Conservation (phyloP, 2,888 invertebrate genomes). For the Antheraea yamamai region DNA sequence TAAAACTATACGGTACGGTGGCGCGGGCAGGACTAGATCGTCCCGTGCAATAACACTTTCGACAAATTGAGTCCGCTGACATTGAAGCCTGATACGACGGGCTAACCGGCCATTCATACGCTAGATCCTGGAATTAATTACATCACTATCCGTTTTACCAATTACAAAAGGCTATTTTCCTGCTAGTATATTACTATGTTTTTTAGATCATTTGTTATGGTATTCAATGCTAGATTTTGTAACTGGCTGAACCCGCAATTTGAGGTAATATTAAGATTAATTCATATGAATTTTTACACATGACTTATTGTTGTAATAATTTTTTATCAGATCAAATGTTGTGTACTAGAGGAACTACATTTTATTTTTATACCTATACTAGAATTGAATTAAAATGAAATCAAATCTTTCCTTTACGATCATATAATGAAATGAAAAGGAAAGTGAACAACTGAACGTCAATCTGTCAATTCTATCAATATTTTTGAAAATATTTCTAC, state of each 20-base stretch:
- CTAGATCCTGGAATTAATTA: constrained; percentile 31
- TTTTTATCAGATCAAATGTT: too few relatives aligned
- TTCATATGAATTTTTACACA: neutral
- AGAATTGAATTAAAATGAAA: too few relatives aligned
- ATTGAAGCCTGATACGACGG: constrained; percentile 57
- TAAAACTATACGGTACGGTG: constrained; percentile 60
- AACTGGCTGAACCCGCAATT: neutral
- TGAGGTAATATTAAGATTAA: neutral
- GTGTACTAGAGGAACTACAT: too few relatives aligned
- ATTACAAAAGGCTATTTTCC: constrained; percentile 4
- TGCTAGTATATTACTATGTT: neutral
- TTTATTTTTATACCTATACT: too few relatives aligned
- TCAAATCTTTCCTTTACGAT: too few relatives aligned
- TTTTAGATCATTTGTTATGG: neutral
- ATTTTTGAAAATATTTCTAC: too few relatives aligned
- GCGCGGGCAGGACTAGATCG: constrained; percentile 46
- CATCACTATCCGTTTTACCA: constrained; percentile 16
- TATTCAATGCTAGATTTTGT: neutral
- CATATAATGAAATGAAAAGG: too few relatives aligned
- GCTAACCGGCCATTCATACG: constrained; percentile 49
- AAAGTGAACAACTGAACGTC: too few relatives aligned
- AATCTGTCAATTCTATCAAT: too few relatives aligned
- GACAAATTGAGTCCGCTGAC: constrained; percentile 76
- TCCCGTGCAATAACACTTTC: constrained; percentile 74
- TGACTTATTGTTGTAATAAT: neutral